Conservation (phyloP, 2,888 invertebrate genomes). For the Hemistola chrysoprasaria region DNA sequence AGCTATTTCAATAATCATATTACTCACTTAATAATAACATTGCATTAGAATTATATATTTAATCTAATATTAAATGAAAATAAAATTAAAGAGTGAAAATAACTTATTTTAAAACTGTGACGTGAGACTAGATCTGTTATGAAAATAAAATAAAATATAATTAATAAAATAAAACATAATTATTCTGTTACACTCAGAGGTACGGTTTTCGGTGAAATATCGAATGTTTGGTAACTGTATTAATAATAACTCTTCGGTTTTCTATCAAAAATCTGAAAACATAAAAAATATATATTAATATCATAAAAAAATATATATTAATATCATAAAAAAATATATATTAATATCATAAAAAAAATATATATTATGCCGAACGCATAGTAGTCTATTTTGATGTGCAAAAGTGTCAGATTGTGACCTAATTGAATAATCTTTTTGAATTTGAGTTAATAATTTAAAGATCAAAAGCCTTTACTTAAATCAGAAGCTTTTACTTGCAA, state of each 20-base stretch:
- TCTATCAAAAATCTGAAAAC: constrained; percentile 72
- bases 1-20: too few species aligned
- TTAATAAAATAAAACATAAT: constrained; percentile 41
- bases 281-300: constrained; percentile 20
- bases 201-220: constrained; percentile 15
- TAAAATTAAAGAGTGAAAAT: constrained; percentile 43
- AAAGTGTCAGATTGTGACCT: too few species aligned
- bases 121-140: constrained; percentile 78
- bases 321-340: constrained; percentile 17
- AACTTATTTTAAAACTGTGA: constrained; percentile 81
- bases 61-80: constrained; percentile 28
- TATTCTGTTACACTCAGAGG: constrained; percentile 27
- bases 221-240: constrained; percentile 51
- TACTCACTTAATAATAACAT: too few species aligned
- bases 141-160: constrained; percentile 54
- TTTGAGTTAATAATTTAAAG: too few species aligned
- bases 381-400: too few species aligned
- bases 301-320: constrained; percentile 28
- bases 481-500: too few species aligned
- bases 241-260: constrained; percentile 35
- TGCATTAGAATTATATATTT: too few species aligned
- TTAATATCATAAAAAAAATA: constrained; percentile 5
- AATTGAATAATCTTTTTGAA: too few species aligned
- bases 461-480: too few species aligned
- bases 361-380: too few species aligned